These are phyloP conservation scores for Leptinotarsa tumamoca DNA, from an alignment of 2,888 invertebrate genomes.

Conservation along the genomic window DNA sequence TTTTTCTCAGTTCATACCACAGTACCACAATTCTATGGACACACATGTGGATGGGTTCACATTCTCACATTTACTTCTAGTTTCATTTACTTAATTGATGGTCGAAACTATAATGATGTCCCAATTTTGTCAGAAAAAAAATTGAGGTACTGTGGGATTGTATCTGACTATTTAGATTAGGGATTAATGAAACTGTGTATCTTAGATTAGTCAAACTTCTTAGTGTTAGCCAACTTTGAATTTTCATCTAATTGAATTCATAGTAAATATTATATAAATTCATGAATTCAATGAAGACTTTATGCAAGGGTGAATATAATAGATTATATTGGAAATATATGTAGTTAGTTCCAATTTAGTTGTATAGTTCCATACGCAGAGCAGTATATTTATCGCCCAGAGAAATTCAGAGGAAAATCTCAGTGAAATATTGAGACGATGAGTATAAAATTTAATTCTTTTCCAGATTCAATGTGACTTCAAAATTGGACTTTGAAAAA, in stretches of 20 bases:
- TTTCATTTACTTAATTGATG: background rate
- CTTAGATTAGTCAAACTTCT: constrained; percentile 34
- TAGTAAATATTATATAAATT: constrained; percentile 39
- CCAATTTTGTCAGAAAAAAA: background rate
- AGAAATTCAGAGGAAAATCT: constrained; percentile 12
- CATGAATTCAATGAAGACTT: constrained; percentile 34
- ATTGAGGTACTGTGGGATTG: constrained; percentile 16
- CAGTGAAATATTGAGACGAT: background rate
- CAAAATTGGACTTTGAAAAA: background rate
- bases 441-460: background rate
- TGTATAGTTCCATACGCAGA: constrained; percentile 38
- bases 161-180: constrained; percentile 38
- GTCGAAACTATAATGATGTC: background rate
- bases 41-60: too few species aligned
- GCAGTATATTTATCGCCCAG: constrained; percentile 25
- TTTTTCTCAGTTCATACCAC: background rate
- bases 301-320: constrained; percentile 37
- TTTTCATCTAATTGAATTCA: constrained; percentile 29
- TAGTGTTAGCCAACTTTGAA: constrained; percentile 33
- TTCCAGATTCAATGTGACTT: constrained; percentile 1
- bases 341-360: constrained; percentile 41
- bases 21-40: constrained; percentile 7
- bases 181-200: constrained; percentile 43
- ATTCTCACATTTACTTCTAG: too few species aligned
- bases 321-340: constrained; percentile 42